Evolutionary conservation across 2,797 vertebrate species (phyloP).

Genomic region (Ptychadena robeensis): DNA sequence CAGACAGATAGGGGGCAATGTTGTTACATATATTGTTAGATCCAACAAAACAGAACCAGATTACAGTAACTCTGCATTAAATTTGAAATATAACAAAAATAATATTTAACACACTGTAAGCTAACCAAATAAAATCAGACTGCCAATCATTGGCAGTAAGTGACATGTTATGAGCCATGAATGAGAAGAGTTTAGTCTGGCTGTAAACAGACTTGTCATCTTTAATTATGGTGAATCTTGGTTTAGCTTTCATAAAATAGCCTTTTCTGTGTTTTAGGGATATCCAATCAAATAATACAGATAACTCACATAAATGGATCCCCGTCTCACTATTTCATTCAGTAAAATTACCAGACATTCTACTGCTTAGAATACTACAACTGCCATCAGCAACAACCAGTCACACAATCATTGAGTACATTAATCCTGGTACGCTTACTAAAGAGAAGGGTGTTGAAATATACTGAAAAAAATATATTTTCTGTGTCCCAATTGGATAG

Average conservation of each 20-base stretch:
- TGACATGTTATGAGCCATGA: background rate
- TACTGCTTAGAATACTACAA: too few species aligned
- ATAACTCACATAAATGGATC: too few species aligned
- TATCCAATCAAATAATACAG: too few species aligned
- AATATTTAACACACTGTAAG: conserved; percentile 33
- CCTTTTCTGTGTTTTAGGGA: background rate
- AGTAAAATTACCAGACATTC: too few species aligned
- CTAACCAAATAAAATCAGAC: conserved; percentile 7
- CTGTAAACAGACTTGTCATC: conserved; percentile 13
- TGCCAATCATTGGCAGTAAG: conserved; percentile 30
- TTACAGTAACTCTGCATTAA: conserved; percentile 28
- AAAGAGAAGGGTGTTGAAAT: too few species aligned
- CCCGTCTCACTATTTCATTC: too few species aligned
- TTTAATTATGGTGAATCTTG: background rate
- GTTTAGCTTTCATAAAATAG: background rate
- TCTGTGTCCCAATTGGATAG: too few species aligned
- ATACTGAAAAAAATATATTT: too few species aligned
- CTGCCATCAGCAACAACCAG: too few species aligned
- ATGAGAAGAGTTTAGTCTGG: background rate
- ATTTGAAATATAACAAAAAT: background rate
- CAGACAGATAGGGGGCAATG: conserved; percentile 25
- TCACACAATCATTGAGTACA: too few species aligned
- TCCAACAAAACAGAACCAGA: conserved; percentile 22
- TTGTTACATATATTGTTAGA: conserved; percentile 25
- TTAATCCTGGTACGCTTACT: too few species aligned